Base-by-base conservation (phyloP, 2,888 invertebrate species). In the Seira sanloemensis region DNA sequence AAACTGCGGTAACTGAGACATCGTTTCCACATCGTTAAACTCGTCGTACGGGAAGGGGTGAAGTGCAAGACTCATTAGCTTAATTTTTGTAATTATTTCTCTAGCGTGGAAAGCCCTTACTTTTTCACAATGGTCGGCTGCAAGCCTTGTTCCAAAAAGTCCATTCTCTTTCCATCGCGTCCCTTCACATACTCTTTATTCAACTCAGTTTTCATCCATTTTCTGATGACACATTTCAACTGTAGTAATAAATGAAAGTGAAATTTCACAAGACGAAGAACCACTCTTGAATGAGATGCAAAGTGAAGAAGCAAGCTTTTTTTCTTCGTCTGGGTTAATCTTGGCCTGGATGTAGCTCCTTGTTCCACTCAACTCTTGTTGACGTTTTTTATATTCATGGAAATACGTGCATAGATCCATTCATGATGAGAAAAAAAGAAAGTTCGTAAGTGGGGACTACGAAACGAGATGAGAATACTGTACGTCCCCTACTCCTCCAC, bases 11-110 rank as follows among this genome's bases (percentile, higher is more conserved):
- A 80, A 74, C 74, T 80, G 68, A 80, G 80, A 74, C 78, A 80
- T 68, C 58, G 80, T 80, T 80, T 80, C 80, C 80, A 74, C 80
- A 74, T 80, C 80, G 80, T 80, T 80, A 80, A 74, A 54, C 73
- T 58, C 67, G 19, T 23, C 62, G n/a, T n/a, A 4, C 21, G 21
- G 21, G 21, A 23, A 62, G 19, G 62, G 62, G 62, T 62, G 62
- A 62, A 74, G 68, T 80, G 74, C 73, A 73, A 46, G 80, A 74
- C 80, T 80, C 80, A 80, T 80, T 80, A 80, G 80, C 74, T 80
- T 80, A 80, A 80, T 80, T 80, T 62, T 80, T 74, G 58, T 72
- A 67, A 80, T 80, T 80, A 80, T 74, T 73, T 37, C 80, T 65
- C 37, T 23, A 19, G 66, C 74, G 67, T 73, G 67, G 67, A 62